Percentiles rank a stretch among this genome's conserved stretches.
Conservation (phyloP, 1,140 invertebrate genomes). For the Drepana arcuata region DNA sequence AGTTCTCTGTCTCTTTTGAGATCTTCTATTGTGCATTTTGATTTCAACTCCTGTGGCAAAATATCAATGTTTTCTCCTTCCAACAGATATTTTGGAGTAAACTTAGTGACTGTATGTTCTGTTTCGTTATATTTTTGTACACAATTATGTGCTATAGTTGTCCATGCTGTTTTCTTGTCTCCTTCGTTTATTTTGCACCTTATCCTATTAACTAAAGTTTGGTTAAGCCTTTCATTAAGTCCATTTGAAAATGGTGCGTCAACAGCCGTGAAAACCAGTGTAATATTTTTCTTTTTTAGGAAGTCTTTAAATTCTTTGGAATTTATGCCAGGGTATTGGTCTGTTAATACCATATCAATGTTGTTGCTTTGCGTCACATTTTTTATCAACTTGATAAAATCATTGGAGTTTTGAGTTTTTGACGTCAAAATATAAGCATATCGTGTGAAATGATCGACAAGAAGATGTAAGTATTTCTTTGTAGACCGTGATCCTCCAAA, state of each 20-base stretch:
- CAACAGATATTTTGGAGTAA: constrained; percentile 22
- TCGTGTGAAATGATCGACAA: no score
- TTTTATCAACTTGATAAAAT: constrained; percentile 39
- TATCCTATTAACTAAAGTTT: constrained; percentile 21
- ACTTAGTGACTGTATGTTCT: constrained; percentile 35
- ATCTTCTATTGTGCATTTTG: constrained; percentile 7
- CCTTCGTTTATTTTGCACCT: constrained; percentile 17
- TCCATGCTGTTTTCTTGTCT: constrained; percentile 12
- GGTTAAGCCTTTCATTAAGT: no score
- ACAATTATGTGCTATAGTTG: constrained; percentile 19
- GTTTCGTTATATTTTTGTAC: no score
- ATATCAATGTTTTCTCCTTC: constrained; percentile 13
- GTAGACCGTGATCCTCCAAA: constrained; percentile 17
- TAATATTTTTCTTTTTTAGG: constrained; percentile 29
- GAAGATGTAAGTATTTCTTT: constrained; percentile 22
- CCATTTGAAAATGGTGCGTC: constrained; percentile 15
- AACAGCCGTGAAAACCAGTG: constrained; percentile 19
- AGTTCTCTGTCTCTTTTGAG: constrained; percentile 12
- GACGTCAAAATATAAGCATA: constrained; percentile 18
- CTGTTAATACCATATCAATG: constrained; percentile 12
- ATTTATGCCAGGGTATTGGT: constrained; percentile 20
- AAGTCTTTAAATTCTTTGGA: constrained; percentile 34
- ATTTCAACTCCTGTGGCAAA: constrained; percentile 13
- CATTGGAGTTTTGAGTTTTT: constrained; percentile 17
- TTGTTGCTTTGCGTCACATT: constrained; percentile 8